Evolutionary conservation across 35 echinoderm and acorn worm genomes (phyloP), one percentile per base, ranked within the genome.

Genomic region (Holothuria glaberrima): DNA sequence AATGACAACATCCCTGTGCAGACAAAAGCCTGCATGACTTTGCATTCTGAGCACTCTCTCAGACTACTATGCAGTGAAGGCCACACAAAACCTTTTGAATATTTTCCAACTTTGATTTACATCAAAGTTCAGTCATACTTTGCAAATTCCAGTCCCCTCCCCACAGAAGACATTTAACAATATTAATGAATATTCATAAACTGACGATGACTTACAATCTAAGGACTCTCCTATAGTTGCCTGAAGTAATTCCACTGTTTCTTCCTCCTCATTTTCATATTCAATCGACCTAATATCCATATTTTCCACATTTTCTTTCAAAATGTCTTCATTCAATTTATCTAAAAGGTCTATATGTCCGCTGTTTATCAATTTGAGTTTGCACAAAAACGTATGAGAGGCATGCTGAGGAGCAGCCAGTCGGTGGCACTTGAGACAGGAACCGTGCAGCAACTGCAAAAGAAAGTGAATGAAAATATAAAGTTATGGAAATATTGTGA

Each of bases 381-480:
- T 92, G 33, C 56, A 54, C 5, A 86, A 59, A 28, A 98, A 71
- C 7, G 91, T 60, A 9, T 58, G 62, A 6, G 91, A 33, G 60
- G 91, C 85, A 91, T 88, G 58, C 29, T 54, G 44, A 45, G 72
- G 80, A 34, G 97, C 93, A 46, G 86, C 74, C 27, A 94, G 85
- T 50, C 95, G 91, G 46, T 99, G 91, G 58, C 97, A 95, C 18
- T 93, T 87, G n/a, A 95, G 70, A 90, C 97, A 99, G 6, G 93
- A 86, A 44, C 93, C 97, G 58, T 84, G 80, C 66, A 99, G 50
- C 27, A 99, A 82, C 97, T 99, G 38, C 0, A 89, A n/a, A 81
- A 30, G 52, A 30, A 29, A 9, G 35, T 30, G 13, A 84, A 52
- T 25, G 4, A 48, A 30, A 81, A 31, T 0, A 9, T 9, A 12